Percentiles rank a stretch among this genome's conserved stretches.
These are phyloP conservation scores for Rhamphomyia laevipes DNA, from an alignment of 2,888 invertebrate genomes.

Conservation along the genomic window DNA sequence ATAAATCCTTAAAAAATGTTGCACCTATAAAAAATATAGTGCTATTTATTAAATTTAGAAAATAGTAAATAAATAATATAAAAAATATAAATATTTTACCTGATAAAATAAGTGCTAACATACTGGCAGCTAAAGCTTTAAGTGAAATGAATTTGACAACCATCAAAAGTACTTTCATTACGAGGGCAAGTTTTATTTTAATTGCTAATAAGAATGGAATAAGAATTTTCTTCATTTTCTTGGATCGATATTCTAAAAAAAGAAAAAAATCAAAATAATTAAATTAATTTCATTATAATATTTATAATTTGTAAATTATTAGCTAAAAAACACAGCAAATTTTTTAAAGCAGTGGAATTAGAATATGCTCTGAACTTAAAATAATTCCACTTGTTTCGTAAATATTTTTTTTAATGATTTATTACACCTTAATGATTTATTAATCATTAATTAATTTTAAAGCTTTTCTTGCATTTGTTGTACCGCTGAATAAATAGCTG, in stretches of 20 bases:
- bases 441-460: no score
- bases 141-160: constrained; percentile 50
- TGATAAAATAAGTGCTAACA: constrained; percentile 48
- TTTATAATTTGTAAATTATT: background rate
- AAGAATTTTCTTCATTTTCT: constrained; percentile 48
- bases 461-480: no score
- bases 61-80: background rate
- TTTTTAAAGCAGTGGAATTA: no score
- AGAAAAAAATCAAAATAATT: constrained; percentile 6
- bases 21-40: constrained; percentile 24
- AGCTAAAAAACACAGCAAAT: no score
- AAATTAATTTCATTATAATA: constrained; percentile 4
- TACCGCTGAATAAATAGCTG: no score
- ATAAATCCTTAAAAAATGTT: constrained; percentile 36
- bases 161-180: constrained; percentile 48
- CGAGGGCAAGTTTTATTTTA: constrained; percentile 48
- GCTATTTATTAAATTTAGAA: background rate
- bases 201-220: constrained; percentile 50
- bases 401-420: no score
- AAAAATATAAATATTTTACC: constrained; percentile 33
- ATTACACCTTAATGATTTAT: no score
- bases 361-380: no score
- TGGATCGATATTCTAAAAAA: constrained; percentile 44
- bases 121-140: constrained; percentile 50
- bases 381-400: no score